Evolutionary conservation across 2,797 vertebrate genomes (phyloP), one percentile per base, ranked within the genome.

Genomic region (Pangasius larnaudii): DNA sequence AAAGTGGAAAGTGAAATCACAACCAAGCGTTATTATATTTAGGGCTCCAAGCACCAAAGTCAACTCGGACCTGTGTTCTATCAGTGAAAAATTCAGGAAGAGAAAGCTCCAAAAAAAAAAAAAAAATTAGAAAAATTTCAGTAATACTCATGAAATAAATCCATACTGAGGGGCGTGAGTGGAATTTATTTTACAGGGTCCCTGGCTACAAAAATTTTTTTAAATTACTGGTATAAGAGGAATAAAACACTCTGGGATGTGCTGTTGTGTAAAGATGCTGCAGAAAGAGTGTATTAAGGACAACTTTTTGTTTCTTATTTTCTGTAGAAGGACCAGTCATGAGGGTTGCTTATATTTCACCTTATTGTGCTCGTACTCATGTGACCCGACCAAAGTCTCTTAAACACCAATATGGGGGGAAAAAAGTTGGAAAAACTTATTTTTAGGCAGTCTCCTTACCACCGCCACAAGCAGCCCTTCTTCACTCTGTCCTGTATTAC

Each of bases 401-500:
- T 58, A 6, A 58, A 58, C 5, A 63, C n/a, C n/a, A 59, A 59
- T 59, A 24, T 59, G 39, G 16, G 5, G 6, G 18, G 14, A 56
- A 6, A 58, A 19, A 19, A 19, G 65, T 16, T 19, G 0, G 33
- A 7, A 22, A 22, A 39, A 13, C 39, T 3, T 24, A 46, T 74
- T 74, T 74, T 24, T 51, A 51, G 27, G 5, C 74, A 51, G n/a
- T 75, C 74, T 14, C 1, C 30, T 36, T 11, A 22, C 9, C 33
- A 24, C 30, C 24, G 30, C 30, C 9, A 61, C 61, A 75, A 72
- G 78, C 13, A 8, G 11, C 75, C 24, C 69, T 72, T 80, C 46
- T 58, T 65, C 59, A 24, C 59, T 67, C 11, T 85, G 56, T 79
- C 84, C 46, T 61, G 36, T 75, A 58, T 79, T 79, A 61, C n/a